phyloP scores from a whole-genome alignment of 2,113 vertebrate genomes.

The Tautogolabrus adspersus region DNA sequence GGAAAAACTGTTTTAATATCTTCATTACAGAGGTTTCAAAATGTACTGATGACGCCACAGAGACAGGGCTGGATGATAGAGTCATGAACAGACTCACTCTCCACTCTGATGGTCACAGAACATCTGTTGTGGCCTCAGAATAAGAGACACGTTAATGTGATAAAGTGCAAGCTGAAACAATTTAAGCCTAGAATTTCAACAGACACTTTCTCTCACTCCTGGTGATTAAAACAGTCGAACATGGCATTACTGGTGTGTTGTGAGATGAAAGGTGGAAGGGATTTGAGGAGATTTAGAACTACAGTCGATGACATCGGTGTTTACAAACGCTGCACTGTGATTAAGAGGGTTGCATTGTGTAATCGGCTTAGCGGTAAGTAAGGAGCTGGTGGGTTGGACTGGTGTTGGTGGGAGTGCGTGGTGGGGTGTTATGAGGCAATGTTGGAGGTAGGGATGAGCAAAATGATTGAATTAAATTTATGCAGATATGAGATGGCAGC shows the following conservation, averaged over 20 bases:
- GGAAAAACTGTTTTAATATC: constrained; percentile 77
- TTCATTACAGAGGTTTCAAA: constrained; percentile 71
- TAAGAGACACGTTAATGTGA: background rate
- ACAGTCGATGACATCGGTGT: constrained; percentile 70
- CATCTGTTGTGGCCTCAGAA: constrained; percentile 10
- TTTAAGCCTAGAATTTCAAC: constrained; percentile 37
- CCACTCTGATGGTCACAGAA: constrained; percentile 14
- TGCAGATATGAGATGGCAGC: constrained; percentile 50
- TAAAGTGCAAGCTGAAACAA: constrained; percentile 7
- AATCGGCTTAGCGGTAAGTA: constrained; percentile 78
- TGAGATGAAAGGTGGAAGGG: constrained; percentile 77
- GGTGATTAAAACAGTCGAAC: constrained; percentile 76
- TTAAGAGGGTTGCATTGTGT: constrained; percentile 75
- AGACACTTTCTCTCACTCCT: constrained; percentile 42
- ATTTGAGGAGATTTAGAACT: constrained; percentile 78
- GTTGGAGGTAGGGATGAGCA: constrained; percentile 55
- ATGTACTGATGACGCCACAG: constrained; percentile 44
- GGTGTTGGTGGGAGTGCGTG: constrained; percentile 38
- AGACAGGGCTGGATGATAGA: constrained; percentile 29
- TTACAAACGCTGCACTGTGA: constrained; percentile 72
- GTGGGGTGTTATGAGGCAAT: constrained; percentile 44
- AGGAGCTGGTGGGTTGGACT: constrained; percentile 75
- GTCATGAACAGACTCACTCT: constrained; percentile 22
- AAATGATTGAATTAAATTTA: constrained; percentile 62
- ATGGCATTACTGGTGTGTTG: constrained; percentile 60